phyloP scores from a whole-genome alignment of 2,113 vertebrate species.

The Uropsilus gracilis region DNA sequence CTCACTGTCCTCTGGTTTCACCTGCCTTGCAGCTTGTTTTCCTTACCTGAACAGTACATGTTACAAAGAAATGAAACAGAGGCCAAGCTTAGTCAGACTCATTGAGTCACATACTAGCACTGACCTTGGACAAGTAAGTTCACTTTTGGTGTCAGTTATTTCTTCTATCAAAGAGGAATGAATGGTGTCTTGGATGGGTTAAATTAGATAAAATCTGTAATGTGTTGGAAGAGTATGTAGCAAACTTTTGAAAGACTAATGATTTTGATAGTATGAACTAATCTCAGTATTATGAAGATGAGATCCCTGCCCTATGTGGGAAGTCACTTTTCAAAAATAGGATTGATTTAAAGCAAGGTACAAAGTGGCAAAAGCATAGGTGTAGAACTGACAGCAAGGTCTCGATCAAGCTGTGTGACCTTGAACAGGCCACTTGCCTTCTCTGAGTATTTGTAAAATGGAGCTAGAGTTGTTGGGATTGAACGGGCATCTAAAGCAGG shows the following conservation, averaged over 20 bases:
- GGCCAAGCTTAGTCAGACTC: neutral
- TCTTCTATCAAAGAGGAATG: neutral
- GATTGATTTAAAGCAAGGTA: neutral
- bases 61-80: neutral
- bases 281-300: neutral
- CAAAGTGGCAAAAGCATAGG: neutral
- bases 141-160: neutral
- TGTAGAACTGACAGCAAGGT: neutral
- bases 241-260: neutral
- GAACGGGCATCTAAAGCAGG: no score
- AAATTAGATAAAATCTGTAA: neutral
- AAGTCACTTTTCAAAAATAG: neutral
- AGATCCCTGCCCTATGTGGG: neutral
- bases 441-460: neutral
- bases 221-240: neutral
- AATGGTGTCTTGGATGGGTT: neutral
- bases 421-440: neutral
- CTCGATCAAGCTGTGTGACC: neutral
- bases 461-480: neutral
- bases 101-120: neutral
- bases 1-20: neutral
- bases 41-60: neutral
- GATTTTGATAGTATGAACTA: neutral
- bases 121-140: neutral
- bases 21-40: rapidly evolving